Evolutionary conservation across 2,888 invertebrate genomes (phyloP), one percentile per base, ranked within the genome.

Genomic region (Agrotis puta): DNA sequence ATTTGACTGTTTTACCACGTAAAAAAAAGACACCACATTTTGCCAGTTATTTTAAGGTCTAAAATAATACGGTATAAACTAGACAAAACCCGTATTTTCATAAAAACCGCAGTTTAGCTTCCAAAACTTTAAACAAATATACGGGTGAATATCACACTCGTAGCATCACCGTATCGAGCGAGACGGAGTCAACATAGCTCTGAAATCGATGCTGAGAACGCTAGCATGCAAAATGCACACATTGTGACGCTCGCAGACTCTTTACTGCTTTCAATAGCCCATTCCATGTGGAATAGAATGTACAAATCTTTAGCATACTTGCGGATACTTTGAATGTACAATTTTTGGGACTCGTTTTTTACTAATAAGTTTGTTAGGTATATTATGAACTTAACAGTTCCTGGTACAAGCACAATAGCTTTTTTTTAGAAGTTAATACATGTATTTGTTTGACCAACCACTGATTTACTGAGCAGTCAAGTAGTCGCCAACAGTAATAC

Each of bases 191-290:
- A 53, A 61, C 57, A 24, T 53, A 24, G n/a, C 18, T 22, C 62
- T 24, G n/a, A 45, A 45, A 72, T 50, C 62, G 53, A 64, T 77
- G 39, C 53, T 50, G 45, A 74, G 43, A 43, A 14, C 43, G 45
- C 43, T 33, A 61, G 45, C 43, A 24, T 68, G 27, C 57, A 48
- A 58, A 70, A 53, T 58, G 57, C 48, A 70, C 13, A 70, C 48
- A 70, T 63, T 53, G 70, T 63, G 76, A 70, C 9, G 20, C 11
- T 70, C 51, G 43, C 70, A 70, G 57, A 33, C 70, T 70, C 62
- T 57, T 57, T 51, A 70, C 57, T 57, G 56, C n/a, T 48, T 27
- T 53, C 57, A 48, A 70, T 62, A 51, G 62, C 24, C 54, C 48
- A 22, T 56, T 70, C 18, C 63, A 20, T 24, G 51, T 11, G 50